These are phyloP conservation scores for Falco columbarius DNA, from an alignment of 2,797 vertebrate species.

Conservation along the genomic window DNA sequence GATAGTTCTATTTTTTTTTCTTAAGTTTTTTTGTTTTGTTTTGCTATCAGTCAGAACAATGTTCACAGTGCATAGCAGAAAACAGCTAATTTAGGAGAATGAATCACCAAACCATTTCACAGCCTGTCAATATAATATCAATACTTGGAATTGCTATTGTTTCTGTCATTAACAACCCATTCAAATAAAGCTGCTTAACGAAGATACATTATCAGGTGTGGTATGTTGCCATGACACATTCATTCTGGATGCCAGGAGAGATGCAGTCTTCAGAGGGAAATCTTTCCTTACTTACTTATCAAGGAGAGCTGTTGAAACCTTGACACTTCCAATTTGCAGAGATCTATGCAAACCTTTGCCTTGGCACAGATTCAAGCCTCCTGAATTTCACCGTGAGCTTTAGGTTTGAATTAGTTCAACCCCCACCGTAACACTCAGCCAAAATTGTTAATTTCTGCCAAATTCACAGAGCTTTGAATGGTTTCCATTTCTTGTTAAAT, in stretches of 20 bases:
- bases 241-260: constrained; percentile 17
- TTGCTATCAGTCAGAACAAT: neutral
- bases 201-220: constrained; percentile 15
- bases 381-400: constrained; percentile 34
- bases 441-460: constrained; percentile 60
- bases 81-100: constrained; percentile 24
- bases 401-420: constrained; percentile 38
- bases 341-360: constrained; percentile 53
- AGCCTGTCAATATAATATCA: constrained; percentile 49
- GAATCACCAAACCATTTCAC: neutral
- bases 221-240: neutral
- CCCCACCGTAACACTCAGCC: neutral
- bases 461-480: constrained; percentile 42
- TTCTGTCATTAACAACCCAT: constrained; percentile 28
- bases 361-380: constrained; percentile 22
- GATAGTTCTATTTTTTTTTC: neutral
- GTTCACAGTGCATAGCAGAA: neutral
- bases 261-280: constrained; percentile 34
- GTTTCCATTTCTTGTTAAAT: constrained; percentile 64
- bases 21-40: neutral
- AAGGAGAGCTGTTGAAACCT: constrained; percentile 48
- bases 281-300: constrained; percentile 37
- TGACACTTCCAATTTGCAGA: constrained; percentile 62
- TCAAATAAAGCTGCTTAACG: neutral
- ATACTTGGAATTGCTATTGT: constrained; percentile 53